These are phyloP conservation scores for Sericinus montela DNA, from an alignment of 2,888 invertebrate species.

Conservation along the genomic window DNA sequence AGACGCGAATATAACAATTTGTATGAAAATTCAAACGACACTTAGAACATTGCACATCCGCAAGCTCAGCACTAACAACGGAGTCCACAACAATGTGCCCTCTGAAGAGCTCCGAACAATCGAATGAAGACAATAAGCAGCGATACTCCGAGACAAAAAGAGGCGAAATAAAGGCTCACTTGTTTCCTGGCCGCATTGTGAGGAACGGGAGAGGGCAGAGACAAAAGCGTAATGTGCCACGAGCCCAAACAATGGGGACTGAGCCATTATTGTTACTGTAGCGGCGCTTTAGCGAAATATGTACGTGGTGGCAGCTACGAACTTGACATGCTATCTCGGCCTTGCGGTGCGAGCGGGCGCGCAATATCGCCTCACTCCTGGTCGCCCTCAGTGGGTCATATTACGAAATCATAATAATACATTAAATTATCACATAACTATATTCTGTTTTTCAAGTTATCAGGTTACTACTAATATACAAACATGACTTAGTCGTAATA, in stretches of 20 bases:
- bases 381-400: slow-evolving; percentile 19
- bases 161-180: slow-evolving; percentile 81
- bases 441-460: no score
- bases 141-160: slow-evolving; percentile 81
- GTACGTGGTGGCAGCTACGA: slow-evolving; percentile 67
- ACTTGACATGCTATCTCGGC: slow-evolving; percentile 70
- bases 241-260: slow-evolving; percentile 76
- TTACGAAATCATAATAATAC: background rate
- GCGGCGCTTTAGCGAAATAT: slow-evolving; percentile 71
- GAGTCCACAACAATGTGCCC: slow-evolving; percentile 77
- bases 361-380: slow-evolving; percentile 28
- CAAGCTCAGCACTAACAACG: slow-evolving; percentile 75
- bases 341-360: slow-evolving; percentile 34
- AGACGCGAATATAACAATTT: slow-evolving; percentile 38
- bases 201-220: slow-evolving; percentile 79
- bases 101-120: slow-evolving; percentile 79
- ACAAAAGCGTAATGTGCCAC: slow-evolving; percentile 80
- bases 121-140: slow-evolving; percentile 81
- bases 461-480: no score
- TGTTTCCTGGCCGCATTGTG: slow-evolving; percentile 80
- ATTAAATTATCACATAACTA: no score
- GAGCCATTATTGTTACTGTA: slow-evolving; percentile 78
- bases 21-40: slow-evolving; percentile 70
- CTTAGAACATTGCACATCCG: slow-evolving; percentile 74
- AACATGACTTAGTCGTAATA: no score